Evolutionary conservation across 2,113 vertebrate genomes (phyloP), one percentile per base, ranked within the genome.

Genomic region (Neogobius melanostomus): DNA sequence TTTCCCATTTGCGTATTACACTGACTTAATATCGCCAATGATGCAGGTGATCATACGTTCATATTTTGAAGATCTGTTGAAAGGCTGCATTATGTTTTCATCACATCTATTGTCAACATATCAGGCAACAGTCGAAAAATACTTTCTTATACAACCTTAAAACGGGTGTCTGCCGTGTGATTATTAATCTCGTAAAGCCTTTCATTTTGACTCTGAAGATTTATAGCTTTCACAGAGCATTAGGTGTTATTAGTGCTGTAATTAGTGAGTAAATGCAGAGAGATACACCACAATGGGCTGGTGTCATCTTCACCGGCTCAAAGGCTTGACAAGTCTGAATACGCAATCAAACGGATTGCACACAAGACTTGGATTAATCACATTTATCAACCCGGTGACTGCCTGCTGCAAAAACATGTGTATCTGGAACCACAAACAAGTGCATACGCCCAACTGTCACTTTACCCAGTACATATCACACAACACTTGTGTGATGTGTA

Each of bases 201-300:
- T 54, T n/a, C 6, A 70, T 64, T 59, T 59, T 65, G 42, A 68
- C 69, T 16, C 53, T 64, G 63, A 61, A 36, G 21, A 72, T 71
- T 69, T 71, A 64, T 72, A 53, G 28, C 15, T 57, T 54, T 48
- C 12, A 66, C 9, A 52, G 64, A 15, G 36, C 63, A 21, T 65
- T 68, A 8, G 57, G 69, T 82, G 56, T 82, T 48, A 70, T 67
- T n/a, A 56, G 6, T 6, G n/a, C 36, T 59, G 16, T 69, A 74
- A 72, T 85, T 79, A 66, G 57, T 45, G 21, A 1, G 10, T 6
- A 68, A 65, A 54, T 72, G 67, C 65, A 74, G 62, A 53, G 12
- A 70, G 52, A 77, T 57, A 56, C 51, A 7, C 50, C 53, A 69
- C 59, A 45, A 44, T 9, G 28, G 36, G 42, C 42, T 7, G n/a